Evolutionary conservation across 2,113 vertebrate species (phyloP), one percentile per base, ranked within the genome.

Genomic region (Oxyruncus cristatus): DNA sequence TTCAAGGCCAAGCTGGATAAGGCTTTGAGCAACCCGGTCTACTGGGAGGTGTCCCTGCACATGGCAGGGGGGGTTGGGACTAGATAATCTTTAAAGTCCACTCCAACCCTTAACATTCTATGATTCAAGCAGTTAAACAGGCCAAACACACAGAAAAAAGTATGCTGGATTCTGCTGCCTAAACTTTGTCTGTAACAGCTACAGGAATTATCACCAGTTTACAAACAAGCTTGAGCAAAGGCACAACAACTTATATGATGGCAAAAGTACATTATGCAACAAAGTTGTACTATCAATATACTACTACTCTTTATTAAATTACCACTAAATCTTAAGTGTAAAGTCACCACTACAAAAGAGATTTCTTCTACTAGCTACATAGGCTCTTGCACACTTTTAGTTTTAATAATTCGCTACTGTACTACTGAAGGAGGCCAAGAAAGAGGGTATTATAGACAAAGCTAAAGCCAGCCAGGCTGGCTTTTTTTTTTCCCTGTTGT

Each of bases 291-390:
- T 87, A 97, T 71, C 91, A 94, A 68, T 21, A 44, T 28, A 42
- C 82, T 88, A 67, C 41, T 61, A 90, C 44, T 46, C 75, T 78
- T 94, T 87, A 85, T n/a, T 84, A 94, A 93, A 96, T 89, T 80
- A 95, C 78, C 39, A 44, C 95, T 92, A 91, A 61, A 74, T 80
- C n/a, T 82, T 77, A 41, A 82, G 41, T 49, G 87, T 73, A 93
- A 71, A 89, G 74, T 58, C 94, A 98, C 93, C 98, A 97, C 98
- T 98, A 98, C 98, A 98, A 98, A 98, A 99, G 97, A 98, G 98
- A 98, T 98, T 98, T 98, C 97, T 98, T 98, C 96, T 95, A 88
- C 94, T 88, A 96, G 90, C 89, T 83, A 81, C 76, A 84, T 12
- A 93, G 94, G 97, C 88, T 95, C 72, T 95, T 87, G 87, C 71